These are phyloP conservation scores for Pseudococcus viburni DNA, from an alignment of 2,888 invertebrate genomes.

Conservation along the genomic window DNA sequence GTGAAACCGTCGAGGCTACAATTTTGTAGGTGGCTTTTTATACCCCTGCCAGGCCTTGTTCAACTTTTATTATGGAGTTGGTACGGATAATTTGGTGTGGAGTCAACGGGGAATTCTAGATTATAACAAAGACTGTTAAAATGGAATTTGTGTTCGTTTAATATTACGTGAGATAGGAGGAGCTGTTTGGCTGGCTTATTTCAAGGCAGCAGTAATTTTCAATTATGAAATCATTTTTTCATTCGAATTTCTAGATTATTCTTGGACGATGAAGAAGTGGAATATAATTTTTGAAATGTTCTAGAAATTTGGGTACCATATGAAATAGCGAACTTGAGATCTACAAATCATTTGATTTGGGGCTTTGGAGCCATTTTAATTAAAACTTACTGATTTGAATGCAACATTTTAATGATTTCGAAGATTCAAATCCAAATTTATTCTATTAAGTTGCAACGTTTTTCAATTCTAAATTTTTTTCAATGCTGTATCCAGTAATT, in stretches of 20 bases:
- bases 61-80: background rate
- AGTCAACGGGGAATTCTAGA: conserved; percentile 34
- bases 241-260: background rate
- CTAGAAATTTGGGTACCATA: no score
- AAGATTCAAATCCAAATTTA: no score
- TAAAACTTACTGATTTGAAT: no score
- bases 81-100: background rate
- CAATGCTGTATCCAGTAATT: no score
- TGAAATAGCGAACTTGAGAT: no score
- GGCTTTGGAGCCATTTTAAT: no score
- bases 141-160: conserved; percentile 13
- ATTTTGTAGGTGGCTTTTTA: background rate
- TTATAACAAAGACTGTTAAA: conserved; percentile 44
- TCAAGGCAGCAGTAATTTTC: background rate
- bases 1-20: background rate
- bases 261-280: background rate
- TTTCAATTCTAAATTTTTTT: no score
- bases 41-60: background rate
- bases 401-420: no score
- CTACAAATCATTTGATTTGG: no score
- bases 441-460: no score
- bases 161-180: background rate
- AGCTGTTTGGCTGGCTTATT: background rate
- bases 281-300: no score
- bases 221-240: conserved; percentile 1